Base-by-base conservation (phyloP, 1,140 invertebrate genomes). In the Ips typographus region DNA sequence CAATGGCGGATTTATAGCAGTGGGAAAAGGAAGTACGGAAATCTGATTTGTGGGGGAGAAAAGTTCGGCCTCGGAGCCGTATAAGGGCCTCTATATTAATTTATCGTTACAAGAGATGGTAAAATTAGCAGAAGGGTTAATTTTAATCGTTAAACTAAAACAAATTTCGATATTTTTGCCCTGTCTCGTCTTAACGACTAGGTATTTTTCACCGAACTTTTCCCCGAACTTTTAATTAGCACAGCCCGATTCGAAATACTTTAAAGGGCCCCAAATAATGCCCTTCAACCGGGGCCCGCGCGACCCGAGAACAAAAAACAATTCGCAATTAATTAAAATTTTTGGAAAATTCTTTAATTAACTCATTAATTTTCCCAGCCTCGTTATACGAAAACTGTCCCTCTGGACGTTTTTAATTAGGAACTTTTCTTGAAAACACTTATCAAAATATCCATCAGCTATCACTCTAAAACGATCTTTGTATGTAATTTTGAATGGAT, bases 181-280 rank as follows among this genome's bases (percentile, higher is more conserved):
- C 49, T 38, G 7, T 65, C 51, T 39, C 62, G 3, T 58, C 43
- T 44, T 60, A 68, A 68, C 65, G 65, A 68, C 56, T 57, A 60
- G 42, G 49, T 68, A 68, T 68, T 68, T 68, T 59, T 60, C 56
- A 68, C 56, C 44, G 56, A 68, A 68, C 43, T 68, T 68, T 68
- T 68, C 65, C 39, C 58, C 40, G 39, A 66, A 68, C 65, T 68
- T 68, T 68, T 68, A 68, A 68, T 68, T 68, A 68, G 65, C 39
- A 40, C 56, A 68, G 55, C 65, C 44, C 57, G 65, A 68, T 68
- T 68, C 55, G 41, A 60, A 68, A 68, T 68, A 68, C 65, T 68
- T 68, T 60, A 60, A 60, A 68, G 43, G 65, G 57, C 65, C 39
- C 43, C 59, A 67, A 68, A 60, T 52, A 68, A 60, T 56, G 6